A percentile compares a stretch with the other conserved stretches of the same genome.
Conservation (phyloP, 2,797 vertebrate genomes). For the Eptatretus atami region DNA sequence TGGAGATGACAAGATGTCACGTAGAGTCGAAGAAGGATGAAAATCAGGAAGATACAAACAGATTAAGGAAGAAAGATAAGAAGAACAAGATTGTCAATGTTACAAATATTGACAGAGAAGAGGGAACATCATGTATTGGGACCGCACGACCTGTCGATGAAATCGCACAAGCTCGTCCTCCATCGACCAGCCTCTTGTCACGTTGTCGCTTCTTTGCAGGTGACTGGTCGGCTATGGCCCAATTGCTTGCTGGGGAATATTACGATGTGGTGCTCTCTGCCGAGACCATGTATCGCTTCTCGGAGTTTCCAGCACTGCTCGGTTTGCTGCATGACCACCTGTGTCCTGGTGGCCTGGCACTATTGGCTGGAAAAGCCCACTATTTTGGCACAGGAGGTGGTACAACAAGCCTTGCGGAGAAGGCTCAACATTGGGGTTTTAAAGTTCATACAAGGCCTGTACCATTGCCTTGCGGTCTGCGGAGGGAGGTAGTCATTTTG, state of each 20-base stretch:
- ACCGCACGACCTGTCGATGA: too few relatives aligned
- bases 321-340: background rate
- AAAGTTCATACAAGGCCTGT: too few relatives aligned
- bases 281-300: background rate
- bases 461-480: too few relatives aligned
- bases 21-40: too few relatives aligned
- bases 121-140: too few relatives aligned
- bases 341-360: background rate
- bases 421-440: background rate
- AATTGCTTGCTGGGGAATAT: background rate
- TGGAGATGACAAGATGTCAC: too few relatives aligned
- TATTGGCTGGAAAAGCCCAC: background rate
- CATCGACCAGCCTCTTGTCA: background rate
- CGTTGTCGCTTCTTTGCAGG: conserved; percentile 1
- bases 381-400: background rate
- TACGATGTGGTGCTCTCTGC: background rate
- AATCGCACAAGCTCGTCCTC: background rate
- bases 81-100: too few relatives aligned
- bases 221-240: background rate
- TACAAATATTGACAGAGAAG: too few relatives aligned
- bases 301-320: background rate
- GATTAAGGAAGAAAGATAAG: too few relatives aligned
- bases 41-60: too few relatives aligned
- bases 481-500: too few relatives aligned
- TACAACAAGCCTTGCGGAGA: background rate